These are phyloP conservation scores for Drosophila picticornis DNA, from an alignment of 2,888 invertebrate genomes.

Conservation along the genomic window DNA sequence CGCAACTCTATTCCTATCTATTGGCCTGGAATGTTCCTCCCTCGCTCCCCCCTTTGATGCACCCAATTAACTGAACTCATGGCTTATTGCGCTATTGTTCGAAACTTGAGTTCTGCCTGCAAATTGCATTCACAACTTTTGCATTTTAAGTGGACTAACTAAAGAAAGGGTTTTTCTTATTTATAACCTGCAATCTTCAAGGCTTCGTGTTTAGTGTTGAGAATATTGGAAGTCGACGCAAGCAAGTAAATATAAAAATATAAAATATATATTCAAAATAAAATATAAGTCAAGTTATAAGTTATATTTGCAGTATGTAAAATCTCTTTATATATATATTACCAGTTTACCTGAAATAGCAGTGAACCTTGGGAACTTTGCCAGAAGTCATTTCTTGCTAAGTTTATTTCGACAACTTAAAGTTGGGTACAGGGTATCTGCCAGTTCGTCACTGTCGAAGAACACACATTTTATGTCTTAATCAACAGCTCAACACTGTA, in stretches of 20 bases:
- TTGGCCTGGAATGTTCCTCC: background rate
- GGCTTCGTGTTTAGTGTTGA: background rate
- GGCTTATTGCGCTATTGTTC: slow-evolving; percentile 57
- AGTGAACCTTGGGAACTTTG: background rate
- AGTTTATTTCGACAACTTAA: background rate
- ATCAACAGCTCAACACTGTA: background rate
- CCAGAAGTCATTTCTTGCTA: background rate
- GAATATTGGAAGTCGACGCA: background rate
- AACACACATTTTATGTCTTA: background rate
- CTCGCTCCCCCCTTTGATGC: background rate
- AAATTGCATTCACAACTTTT: slow-evolving; percentile 31
- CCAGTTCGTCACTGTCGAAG: background rate
- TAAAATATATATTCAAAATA: background rate
- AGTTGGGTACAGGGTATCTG: background rate
- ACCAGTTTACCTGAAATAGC: background rate
- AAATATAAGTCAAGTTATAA: background rate
- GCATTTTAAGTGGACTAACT: slow-evolving; percentile 31
- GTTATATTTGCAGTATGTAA: background rate
- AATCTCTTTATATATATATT: background rate
- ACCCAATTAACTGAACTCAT: slow-evolving; percentile 33
- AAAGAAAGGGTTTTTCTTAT: background rate
- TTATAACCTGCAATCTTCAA: background rate
- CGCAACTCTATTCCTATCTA: slow-evolving; percentile 26
- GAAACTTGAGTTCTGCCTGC: slow-evolving; percentile 42
- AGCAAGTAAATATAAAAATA: background rate